Conservation (phyloP, 1,140 invertebrate species). For the Berghia stephanieae region DNA sequence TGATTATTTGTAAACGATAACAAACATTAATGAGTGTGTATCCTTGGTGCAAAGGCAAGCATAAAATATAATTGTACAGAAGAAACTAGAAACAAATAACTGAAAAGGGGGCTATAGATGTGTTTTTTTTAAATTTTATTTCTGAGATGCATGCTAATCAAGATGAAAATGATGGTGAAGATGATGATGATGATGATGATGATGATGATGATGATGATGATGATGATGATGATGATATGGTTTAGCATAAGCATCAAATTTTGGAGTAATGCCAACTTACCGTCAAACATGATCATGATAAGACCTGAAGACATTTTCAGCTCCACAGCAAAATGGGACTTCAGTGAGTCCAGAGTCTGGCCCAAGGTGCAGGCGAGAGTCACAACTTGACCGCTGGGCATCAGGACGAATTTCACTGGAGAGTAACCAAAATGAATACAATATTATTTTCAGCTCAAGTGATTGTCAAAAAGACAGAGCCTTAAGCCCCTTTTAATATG, state of each 20-base stretch:
- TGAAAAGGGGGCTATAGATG: no score
- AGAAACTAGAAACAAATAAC: no score
- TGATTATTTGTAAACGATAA: no score
- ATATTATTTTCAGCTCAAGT: background rate
- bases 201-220: no score
- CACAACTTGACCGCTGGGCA: conserved; percentile 65
- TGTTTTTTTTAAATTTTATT: no score
- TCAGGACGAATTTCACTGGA: conserved; percentile 65
- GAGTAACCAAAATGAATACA: conserved; percentile 27
- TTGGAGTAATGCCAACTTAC: conserved; percentile 41
- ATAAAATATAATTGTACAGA: no score
- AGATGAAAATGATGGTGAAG: no score
- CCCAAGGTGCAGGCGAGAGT: conserved; percentile 62
- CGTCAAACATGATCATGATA: conserved; percentile 63
- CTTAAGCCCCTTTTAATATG: background rate
- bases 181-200: no score
- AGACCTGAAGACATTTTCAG: conserved; percentile 61
- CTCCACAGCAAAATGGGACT: conserved; percentile 62
- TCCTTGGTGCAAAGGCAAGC: no score
- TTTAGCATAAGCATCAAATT: background rate
- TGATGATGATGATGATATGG: no score
- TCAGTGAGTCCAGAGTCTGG: conserved; percentile 59
- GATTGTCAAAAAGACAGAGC: background rate
- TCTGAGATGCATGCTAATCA: no score
- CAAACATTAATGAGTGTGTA: no score